phyloP scores from a whole-genome alignment of 2,113 vertebrate genomes.

The Pomatorhinus ruficollis region DNA sequence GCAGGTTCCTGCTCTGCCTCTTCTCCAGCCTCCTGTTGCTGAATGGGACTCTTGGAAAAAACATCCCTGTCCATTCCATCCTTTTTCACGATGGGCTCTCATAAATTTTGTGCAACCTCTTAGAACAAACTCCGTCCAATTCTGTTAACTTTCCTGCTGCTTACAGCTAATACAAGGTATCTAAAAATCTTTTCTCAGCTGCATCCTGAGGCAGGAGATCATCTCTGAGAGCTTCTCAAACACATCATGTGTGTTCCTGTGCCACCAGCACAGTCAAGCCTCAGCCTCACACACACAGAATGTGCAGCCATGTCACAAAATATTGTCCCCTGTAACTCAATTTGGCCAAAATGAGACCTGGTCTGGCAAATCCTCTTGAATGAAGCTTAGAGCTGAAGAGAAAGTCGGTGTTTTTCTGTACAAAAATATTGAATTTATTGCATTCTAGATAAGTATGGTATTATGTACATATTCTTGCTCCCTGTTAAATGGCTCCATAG shows the following conservation, averaged over 20 bases:
- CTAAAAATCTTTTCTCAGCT: background rate
- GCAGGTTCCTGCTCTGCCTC: background rate
- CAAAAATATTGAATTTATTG: background rate
- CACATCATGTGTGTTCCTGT: background rate
- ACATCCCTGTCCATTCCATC: background rate
- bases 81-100: background rate
- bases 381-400: constrained; percentile 1
- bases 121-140: background rate
- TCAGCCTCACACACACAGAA: background rate
- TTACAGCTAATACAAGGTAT: background rate
- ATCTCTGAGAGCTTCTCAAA: background rate
- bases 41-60: background rate
- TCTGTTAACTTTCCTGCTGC: background rate
- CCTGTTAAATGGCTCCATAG: background rate
- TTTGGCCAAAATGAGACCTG: background rate
- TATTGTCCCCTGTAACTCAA: background rate
- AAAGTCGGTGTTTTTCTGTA: background rate
- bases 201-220: background rate
- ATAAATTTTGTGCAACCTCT: background rate
- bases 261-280: background rate
- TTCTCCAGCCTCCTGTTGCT: background rate
- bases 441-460: background rate
- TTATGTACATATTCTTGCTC: background rate
- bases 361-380: background rate
- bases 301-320: background rate